These are phyloP conservation scores for Dermatophagoides farinae DNA, from an alignment of 1,140 invertebrate species.

Conservation along the genomic window DNA sequence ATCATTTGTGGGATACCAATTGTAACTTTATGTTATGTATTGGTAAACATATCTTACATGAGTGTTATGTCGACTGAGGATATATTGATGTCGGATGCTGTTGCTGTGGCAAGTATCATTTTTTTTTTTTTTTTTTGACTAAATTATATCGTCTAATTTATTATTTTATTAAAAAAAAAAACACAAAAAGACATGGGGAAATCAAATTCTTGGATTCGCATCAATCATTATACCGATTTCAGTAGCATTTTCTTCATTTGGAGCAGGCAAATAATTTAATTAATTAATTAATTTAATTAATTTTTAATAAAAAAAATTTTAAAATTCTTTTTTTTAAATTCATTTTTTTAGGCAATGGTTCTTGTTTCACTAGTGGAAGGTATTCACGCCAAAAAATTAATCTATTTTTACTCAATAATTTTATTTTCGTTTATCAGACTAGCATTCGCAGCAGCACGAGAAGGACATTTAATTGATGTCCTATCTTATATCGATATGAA, in stretches of 20 bases:
- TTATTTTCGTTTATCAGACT: constrained; percentile 14
- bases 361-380: constrained; percentile 26
- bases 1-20: constrained; percentile 74
- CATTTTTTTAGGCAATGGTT: too few species aligned
- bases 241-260: constrained; percentile 28
- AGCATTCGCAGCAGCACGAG: constrained; percentile 56
- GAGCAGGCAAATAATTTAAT: too few species aligned
- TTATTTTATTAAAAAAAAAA: constrained; percentile 4
- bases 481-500: constrained; percentile 64
- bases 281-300: too few species aligned
- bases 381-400: constrained; percentile 10
- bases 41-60: constrained; percentile 82
- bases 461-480: constrained; percentile 60
- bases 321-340: too few species aligned
- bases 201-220: constrained; percentile 23
- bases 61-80: constrained; percentile 56
- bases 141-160: not conserved
- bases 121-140: not conserved
- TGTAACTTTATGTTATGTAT: constrained; percentile 63
- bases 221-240: constrained; percentile 26
- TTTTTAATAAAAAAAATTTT: too few species aligned
- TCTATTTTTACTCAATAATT: constrained; percentile 16
- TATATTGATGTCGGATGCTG: constrained; percentile 54
- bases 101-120: constrained; percentile 52
- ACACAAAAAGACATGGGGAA: constrained; percentile 24